Conservation (phyloP, 2,797 vertebrate genomes). For the Falco rusticolus region DNA sequence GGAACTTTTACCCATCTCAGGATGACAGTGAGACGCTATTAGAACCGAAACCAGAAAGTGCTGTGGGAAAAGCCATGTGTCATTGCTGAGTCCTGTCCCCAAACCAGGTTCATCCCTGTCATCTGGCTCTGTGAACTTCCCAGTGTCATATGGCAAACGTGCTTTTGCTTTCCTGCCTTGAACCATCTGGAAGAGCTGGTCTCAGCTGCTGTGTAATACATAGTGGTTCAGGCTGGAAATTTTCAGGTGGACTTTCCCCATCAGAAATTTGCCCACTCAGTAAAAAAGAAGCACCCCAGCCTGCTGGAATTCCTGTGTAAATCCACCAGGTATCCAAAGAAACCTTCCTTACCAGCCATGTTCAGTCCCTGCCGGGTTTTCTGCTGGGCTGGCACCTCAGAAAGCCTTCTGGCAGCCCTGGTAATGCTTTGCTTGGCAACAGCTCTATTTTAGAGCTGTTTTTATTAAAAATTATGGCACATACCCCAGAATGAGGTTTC, state of each 20-base stretch:
- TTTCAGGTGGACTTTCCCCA: background rate
- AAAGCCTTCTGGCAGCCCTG: background rate
- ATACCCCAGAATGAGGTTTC: background rate
- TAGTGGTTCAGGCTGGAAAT: background rate
- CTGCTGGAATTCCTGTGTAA: background rate
- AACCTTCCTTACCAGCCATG: background rate
- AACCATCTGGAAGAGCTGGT: background rate
- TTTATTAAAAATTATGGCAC: slow-evolving; percentile 45
- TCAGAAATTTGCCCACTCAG: background rate
- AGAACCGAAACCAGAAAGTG: background rate
- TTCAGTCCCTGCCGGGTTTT: background rate
- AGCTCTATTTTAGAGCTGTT: slow-evolving; percentile 11
- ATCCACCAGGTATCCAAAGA: background rate
- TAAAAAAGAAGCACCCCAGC: background rate
- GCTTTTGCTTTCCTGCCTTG: background rate
- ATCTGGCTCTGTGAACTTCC: background rate
- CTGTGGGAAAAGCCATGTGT: background rate
- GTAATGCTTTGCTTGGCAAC: slow-evolving; percentile 44
- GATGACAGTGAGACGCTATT: background rate
- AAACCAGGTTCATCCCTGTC: background rate
- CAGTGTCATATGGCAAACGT: background rate
- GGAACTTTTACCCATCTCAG: background rate
- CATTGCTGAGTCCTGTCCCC: background rate
- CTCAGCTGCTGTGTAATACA: background rate
- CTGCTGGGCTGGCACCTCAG: background rate